These are phyloP conservation scores for Speoplatyrhinus poulsoni DNA, from an alignment of 2,113 vertebrate genomes.

Conservation along the genomic window DNA sequence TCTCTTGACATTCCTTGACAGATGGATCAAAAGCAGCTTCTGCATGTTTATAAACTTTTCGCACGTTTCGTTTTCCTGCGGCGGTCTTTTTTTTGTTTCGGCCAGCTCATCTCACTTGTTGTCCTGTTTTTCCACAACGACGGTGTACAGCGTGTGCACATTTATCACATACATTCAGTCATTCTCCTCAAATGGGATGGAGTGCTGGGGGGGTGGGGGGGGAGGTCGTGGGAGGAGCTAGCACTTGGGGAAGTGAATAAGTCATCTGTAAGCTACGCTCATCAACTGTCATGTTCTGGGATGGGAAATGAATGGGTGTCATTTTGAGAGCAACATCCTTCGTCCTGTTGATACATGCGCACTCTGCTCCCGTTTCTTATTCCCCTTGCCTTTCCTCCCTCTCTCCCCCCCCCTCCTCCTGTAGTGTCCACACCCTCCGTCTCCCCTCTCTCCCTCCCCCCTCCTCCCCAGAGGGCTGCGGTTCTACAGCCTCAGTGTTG, in stretches of 20 bases:
- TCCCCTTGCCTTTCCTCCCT: slow-evolving; percentile 15
- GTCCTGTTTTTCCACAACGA: too few relatives aligned
- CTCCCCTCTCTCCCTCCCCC: slow-evolving; percentile 23
- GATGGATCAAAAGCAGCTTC: slow-evolving; percentile 35
- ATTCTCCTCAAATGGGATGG: neutral
- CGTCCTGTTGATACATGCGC: too few relatives aligned
- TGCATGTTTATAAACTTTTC: slow-evolving; percentile 24
- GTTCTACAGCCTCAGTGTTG: slow-evolving; percentile 52
- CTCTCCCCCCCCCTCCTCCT: slow-evolving; percentile 22
- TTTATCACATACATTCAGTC: neutral
- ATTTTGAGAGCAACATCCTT: too few relatives aligned
- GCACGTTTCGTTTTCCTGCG: neutral
- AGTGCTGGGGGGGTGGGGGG: neutral
- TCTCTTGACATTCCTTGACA: slow-evolving; percentile 29
- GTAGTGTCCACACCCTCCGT: neutral
- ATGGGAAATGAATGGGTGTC: neutral
- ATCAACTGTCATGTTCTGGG: slow-evolving; percentile 16
- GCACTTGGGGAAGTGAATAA: slow-evolving; percentile 11
- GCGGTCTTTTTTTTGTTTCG: too few relatives aligned
- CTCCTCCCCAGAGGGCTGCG: slow-evolving; percentile 67
- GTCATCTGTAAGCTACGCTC: slow-evolving; percentile 14
- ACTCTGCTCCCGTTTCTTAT: neutral
- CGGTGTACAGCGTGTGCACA: neutral
- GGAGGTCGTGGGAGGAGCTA: neutral
- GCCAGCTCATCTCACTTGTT: too few relatives aligned